Evolutionary conservation across 2,113 vertebrate genomes (phyloP).

Genomic region (Poeciliopsis prolifica): DNA sequence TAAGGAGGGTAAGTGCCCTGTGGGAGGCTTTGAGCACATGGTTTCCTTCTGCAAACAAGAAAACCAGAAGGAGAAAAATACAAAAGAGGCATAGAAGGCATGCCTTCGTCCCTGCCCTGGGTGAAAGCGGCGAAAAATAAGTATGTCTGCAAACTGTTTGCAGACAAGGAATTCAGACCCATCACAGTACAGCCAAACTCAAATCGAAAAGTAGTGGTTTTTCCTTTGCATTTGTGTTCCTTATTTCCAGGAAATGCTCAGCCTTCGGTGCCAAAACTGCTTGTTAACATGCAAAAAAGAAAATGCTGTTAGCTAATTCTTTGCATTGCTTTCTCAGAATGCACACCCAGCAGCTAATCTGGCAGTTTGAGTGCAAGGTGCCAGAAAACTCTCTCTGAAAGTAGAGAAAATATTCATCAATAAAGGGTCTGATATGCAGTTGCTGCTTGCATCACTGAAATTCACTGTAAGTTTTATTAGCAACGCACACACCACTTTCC

Average conservation of each 20-base stretch:
- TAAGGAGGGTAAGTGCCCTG: no score
- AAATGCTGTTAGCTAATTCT: not conserved
- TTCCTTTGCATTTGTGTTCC: not conserved
- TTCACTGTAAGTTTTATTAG: no score
- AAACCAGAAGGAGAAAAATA: not conserved
- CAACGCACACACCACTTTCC: no score
- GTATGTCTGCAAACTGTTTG: not conserved
- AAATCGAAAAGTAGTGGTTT: not conserved
- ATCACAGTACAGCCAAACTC: not conserved
- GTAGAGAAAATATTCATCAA: no score
- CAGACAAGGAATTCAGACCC: not conserved
- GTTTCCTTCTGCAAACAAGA: constrained; percentile 10
- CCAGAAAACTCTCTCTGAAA: no score
- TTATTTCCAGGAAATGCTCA: not conserved
- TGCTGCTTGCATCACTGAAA: no score
- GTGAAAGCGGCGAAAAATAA: constrained; percentile 7
- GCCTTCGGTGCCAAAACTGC: not conserved
- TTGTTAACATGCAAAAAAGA: not conserved
- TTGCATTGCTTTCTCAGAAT: not conserved
- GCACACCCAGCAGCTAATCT: no score
- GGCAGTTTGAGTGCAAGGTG: no score
- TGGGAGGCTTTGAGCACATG: not conserved
- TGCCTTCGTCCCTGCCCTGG: not conserved
- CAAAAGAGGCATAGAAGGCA: not conserved
- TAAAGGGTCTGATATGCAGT: no score